Conservation (phyloP, 2,113 vertebrate genomes). For the Mellivora capensis region DNA sequence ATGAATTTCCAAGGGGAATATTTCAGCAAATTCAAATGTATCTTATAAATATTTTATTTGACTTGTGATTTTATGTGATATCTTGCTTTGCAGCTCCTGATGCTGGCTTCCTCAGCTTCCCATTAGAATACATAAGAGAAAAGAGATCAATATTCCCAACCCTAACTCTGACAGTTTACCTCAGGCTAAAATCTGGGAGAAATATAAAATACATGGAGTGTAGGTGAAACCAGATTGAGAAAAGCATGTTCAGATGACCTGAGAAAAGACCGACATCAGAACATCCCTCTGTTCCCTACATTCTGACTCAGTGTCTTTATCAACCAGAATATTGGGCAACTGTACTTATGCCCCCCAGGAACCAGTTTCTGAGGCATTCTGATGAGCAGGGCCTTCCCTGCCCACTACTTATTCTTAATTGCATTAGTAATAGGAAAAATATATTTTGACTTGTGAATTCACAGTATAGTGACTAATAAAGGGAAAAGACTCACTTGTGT, state of each 20-base stretch:
- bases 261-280: not conserved
- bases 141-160: not conserved
- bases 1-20: not conserved
- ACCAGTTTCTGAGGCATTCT: not conserved
- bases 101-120: not conserved
- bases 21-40: slow-evolving; percentile 40
- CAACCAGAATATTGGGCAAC: not conserved
- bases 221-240: not conserved
- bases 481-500: not conserved
- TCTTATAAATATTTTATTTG: slow-evolving; percentile 53
- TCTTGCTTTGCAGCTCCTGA: not conserved
- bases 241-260: not conserved
- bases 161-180: not conserved
- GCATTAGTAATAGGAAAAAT: not conserved
- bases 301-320: not conserved
- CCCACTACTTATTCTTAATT: not conserved
- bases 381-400: not conserved
- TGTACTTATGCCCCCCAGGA: not conserved
- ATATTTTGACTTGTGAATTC: not conserved
- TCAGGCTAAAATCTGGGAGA: slow-evolving; percentile 3
- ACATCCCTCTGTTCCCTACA: not conserved
- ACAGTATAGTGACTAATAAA: not conserved
- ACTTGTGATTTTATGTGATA: slow-evolving; percentile 31
- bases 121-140: not conserved
- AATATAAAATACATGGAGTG: not conserved